These are phyloP conservation scores for Erpornis zantholeuca DNA, from an alignment of 2,113 vertebrate species.

Conservation along the genomic window DNA sequence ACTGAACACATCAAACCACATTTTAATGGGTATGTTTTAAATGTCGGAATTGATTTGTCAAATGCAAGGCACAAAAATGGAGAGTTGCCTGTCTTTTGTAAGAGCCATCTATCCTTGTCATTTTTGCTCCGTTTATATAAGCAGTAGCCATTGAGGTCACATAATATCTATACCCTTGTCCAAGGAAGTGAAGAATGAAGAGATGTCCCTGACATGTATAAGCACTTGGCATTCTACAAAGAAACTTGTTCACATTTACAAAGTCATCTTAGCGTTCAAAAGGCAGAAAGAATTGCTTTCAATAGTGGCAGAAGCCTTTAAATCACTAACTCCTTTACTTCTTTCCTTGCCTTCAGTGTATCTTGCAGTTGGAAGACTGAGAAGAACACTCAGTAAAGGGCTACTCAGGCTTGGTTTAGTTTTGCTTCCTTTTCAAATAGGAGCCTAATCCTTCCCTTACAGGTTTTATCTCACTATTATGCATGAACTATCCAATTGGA, in stretches of 20 bases:
- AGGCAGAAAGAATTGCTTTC: not conserved
- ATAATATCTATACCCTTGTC: not conserved
- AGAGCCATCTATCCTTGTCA: not conserved
- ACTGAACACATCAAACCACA: not conserved
- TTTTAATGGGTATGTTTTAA: not conserved
- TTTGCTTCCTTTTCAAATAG: not conserved
- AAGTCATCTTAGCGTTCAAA: not conserved
- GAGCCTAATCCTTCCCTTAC: not conserved
- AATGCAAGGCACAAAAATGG: not conserved
- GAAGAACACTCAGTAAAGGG: not conserved
- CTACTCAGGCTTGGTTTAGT: not conserved
- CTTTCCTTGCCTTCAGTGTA: not conserved
- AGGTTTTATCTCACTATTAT: not conserved
- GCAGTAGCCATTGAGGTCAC: not conserved
- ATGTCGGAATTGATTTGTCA: not conserved
- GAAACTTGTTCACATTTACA: not conserved
- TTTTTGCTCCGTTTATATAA: not conserved
- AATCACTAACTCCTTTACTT: not conserved
- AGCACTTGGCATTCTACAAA: not conserved
- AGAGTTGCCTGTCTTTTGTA: not conserved
- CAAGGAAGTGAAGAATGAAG: not conserved
- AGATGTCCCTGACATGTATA: not conserved
- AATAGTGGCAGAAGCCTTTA: not conserved
- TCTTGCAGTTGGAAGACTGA: not conserved
- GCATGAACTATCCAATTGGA: not conserved